Conservation (phyloP, 2,888 invertebrate species). For the Drosophila borealis region DNA sequence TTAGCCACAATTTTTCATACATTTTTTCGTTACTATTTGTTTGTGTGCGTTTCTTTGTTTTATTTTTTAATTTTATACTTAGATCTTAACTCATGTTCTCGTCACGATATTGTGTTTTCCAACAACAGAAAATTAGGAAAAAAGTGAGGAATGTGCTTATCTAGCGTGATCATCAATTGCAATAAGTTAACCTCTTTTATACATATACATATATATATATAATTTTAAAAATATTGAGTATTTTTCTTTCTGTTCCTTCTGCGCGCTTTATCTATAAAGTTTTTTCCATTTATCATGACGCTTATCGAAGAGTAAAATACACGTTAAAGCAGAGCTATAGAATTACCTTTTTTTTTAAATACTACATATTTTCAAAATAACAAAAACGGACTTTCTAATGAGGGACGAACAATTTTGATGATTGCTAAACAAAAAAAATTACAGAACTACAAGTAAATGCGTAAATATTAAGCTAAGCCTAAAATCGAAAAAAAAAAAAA, state of each 20-base stretch:
- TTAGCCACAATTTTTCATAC: constrained; percentile 20
- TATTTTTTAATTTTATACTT: constrained; percentile 42
- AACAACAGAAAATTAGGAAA: constrained; percentile 10
- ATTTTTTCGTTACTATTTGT: constrained; percentile 50
- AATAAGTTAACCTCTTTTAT: constrained; percentile 43
- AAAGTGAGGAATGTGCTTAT: constrained; percentile 14
- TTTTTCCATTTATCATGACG: constrained; percentile 60
- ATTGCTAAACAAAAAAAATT: constrained; percentile 49
- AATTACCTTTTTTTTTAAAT: constrained; percentile 41
- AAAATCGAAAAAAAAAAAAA: constrained; percentile 33
- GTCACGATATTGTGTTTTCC: constrained; percentile 53
- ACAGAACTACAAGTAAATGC: constrained; percentile 51
- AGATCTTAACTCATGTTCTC: constrained; percentile 50
- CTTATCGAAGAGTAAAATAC: constrained; percentile 43
- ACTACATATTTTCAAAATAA: constrained; percentile 37
- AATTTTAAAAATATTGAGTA: constrained; percentile 35
- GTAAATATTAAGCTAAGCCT: constrained; percentile 60
- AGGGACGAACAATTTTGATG: constrained; percentile 42
- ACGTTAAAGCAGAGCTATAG: constrained; percentile 60
- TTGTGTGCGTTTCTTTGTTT: constrained; percentile 54
- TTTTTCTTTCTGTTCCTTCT: constrained; percentile 42
- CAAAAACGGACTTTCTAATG: constrained; percentile 39
- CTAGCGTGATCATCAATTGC: constrained; percentile 51
- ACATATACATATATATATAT: constrained; percentile 15
- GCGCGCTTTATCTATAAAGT: constrained; percentile 29